A percentile compares a stretch with the other conserved stretches of the same genome.
phyloP scores from a whole-genome alignment of 2,888 invertebrate species.

The Drosophila formosana region DNA sequence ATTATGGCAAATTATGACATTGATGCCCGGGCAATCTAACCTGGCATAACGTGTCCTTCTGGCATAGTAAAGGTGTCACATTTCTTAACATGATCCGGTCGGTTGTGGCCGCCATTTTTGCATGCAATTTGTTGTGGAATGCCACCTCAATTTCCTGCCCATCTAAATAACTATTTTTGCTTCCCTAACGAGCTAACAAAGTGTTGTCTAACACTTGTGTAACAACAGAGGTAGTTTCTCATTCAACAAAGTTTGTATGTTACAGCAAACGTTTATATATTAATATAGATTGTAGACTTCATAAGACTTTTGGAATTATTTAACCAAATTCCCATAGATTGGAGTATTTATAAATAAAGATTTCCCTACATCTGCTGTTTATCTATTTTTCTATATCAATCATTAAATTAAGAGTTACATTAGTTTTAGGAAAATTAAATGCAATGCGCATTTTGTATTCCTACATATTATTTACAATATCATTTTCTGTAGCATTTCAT shows the following conservation, averaged over 20 bases:
- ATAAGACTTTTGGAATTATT: too few species aligned
- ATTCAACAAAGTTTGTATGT: not conserved
- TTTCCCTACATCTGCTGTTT: too few species aligned
- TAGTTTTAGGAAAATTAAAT: not conserved
- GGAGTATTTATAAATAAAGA: too few species aligned
- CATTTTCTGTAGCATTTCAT: not conserved
- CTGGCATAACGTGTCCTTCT: slow-evolving; percentile 55
- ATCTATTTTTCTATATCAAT: too few species aligned
- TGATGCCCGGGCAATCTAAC: slow-evolving; percentile 61
- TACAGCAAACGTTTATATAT: too few species aligned
- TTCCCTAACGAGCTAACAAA: slow-evolving; percentile 22
- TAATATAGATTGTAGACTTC: too few species aligned
- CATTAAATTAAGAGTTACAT: not conserved
- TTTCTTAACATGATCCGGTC: slow-evolving; percentile 53
- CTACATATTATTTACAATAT: not conserved
- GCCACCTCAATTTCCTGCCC: slow-evolving; percentile 50
- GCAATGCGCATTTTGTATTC: not conserved
- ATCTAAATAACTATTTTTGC: slow-evolving; percentile 47
- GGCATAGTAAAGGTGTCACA: slow-evolving; percentile 55
- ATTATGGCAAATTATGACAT: slow-evolving; percentile 78
- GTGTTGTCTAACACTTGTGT: not conserved
- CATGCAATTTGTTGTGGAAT: slow-evolving; percentile 64
- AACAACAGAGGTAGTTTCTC: not conserved
- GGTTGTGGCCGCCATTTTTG: slow-evolving; percentile 20
- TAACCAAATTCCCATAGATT: too few species aligned